Base-by-base conservation (phyloP, 2,888 invertebrate species). In the Acanthopleura granulata region DNA sequence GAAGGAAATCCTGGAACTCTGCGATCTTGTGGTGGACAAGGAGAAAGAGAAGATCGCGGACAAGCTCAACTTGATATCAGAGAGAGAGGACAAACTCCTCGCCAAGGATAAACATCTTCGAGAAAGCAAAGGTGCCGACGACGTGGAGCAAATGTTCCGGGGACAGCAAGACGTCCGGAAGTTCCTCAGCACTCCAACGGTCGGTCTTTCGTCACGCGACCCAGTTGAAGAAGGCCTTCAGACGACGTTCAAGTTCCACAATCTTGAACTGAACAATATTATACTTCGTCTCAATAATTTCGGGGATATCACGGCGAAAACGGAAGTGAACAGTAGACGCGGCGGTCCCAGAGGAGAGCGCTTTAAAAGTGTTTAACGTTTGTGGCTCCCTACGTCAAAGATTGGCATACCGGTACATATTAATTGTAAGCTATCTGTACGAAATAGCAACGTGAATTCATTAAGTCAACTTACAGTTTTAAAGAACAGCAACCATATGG, bases 91-190 rank as follows among this genome's bases (percentile, higher is more conserved):
- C 16, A 73, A 57, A 0, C 57, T 79, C 1, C 27, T 50, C 18
- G 62, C 73, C n/a, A 72, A 78, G n/a, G 50, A 71, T 15, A 70
- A 72, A 27, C 66, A 75, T 22, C 77, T 86, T 12, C 72, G 82
- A 62, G 71, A 77, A 49, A 82, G 82, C 25, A 83, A 83, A 74
- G 80, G 77, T 1, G 80, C 80, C 14, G 81, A 77, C 27, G 82
- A 81, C 61, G 79, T 86, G n/a, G 82, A 82, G 74, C 82, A 83
- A 18, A 82, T 86, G 82, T 86, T 83, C 72, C 77, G 78, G 57
- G 77, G 82, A 16, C 83, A 83, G 49, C 80, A 83, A 76, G 80
- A 80, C 30, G 77, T 85, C 0, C 75, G 79, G 9, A 80, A 81
- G 22, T 85, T 84, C 76, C 76, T 81, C 22, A 78, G 82, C 0